Evolutionary conservation across 2,797 vertebrate genomes (phyloP).

Genomic region (Apodemus agrarius): DNA sequence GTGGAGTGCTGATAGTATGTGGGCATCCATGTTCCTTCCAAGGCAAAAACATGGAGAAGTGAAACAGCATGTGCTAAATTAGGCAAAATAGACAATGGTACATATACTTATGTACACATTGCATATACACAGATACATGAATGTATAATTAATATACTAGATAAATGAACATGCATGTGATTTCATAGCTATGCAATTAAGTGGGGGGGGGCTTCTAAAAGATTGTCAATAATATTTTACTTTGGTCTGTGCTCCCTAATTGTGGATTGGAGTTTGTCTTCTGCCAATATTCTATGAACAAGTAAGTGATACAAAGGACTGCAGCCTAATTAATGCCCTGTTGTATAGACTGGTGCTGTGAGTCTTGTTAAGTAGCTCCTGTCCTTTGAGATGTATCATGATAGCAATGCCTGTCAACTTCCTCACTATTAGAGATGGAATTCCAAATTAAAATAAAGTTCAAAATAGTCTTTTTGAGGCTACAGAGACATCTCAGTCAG

Average conservation of each 20-base stretch:
- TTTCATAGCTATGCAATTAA: neutral
- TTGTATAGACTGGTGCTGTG: neutral
- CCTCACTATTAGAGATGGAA: neutral
- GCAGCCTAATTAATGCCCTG: neutral
- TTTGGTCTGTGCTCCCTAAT: neutral
- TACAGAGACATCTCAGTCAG: neutral
- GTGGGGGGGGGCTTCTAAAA: neutral
- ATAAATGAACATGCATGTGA: neutral
- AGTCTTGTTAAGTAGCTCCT: neutral
- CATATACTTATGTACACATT: neutral
- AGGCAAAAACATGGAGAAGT: neutral
- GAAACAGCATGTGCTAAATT: neutral
- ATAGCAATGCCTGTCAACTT: constrained; percentile 1
- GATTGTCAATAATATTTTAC: neutral
- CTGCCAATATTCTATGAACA: neutral
- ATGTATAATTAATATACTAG: neutral
- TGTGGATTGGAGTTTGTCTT: neutral
- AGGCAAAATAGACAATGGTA: neutral
- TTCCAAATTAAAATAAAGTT: neutral
- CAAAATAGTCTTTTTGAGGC: neutral
- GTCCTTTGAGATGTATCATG: neutral
- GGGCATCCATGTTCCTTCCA: too few relatives aligned
- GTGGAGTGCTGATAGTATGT: neutral
- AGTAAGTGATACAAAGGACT: neutral
- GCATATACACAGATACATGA: neutral